These are phyloP conservation scores for Pteropus rufus DNA, from an alignment of 2,797 vertebrate genomes.

Conservation along the genomic window DNA sequence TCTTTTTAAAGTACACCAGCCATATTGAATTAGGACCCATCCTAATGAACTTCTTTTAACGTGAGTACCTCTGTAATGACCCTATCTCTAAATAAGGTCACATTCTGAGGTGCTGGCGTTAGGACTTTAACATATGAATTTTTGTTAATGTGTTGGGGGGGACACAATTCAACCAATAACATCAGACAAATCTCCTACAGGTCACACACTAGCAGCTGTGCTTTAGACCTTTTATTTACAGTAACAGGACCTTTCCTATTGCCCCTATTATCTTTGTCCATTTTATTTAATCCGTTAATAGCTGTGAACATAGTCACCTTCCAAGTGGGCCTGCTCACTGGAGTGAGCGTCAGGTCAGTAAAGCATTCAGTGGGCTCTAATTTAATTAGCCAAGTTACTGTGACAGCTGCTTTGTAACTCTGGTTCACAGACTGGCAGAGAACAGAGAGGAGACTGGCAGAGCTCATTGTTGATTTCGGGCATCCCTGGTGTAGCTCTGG, in stretches of 20 bases:
- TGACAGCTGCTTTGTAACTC: conserved; percentile 21
- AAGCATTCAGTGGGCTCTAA: conserved; percentile 56
- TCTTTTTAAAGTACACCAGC: not conserved
- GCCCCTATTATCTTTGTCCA: not conserved
- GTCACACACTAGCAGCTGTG: not conserved
- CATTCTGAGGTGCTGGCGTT: not conserved
- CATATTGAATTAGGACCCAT: not conserved
- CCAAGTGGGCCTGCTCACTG: conserved; percentile 45
- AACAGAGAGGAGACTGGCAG: not conserved
- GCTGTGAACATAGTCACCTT: conserved; percentile 24
- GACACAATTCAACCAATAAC: not conserved
- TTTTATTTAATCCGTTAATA: conserved; percentile 54
- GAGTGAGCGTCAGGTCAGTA: conserved; percentile 63
- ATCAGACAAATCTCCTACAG: not conserved
- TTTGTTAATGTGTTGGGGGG: too few relatives aligned
- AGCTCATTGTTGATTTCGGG: not conserved
- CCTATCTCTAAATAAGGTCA: not conserved
- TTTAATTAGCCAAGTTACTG: conserved; percentile 57
- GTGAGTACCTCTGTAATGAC: not conserved
- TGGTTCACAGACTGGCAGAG: not conserved
- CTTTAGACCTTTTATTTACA: not conserved
- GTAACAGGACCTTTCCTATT: not conserved
- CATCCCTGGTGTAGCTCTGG: not conserved
- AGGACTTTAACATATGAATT: not conserved
- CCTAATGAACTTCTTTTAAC: not conserved